These are phyloP conservation scores for Chaetodon trifasciatus DNA, from an alignment of 2,797 vertebrate genomes.

Conservation along the genomic window DNA sequence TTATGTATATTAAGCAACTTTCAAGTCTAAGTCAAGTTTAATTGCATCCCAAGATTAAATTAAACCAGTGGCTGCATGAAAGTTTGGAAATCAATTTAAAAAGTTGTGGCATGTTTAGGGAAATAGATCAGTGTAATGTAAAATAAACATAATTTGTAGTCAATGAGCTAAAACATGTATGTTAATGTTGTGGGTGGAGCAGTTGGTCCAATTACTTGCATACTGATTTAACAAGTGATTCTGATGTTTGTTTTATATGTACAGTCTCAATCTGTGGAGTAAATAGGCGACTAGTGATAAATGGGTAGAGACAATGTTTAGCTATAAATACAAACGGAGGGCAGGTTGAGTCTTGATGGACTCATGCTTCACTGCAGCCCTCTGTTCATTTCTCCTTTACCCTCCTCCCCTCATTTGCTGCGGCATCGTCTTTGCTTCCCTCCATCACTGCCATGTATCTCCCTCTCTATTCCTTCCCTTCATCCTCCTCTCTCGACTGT, in stretches of 20 bases:
- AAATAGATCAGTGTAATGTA: constrained; percentile 5
- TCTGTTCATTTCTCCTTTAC: not conserved
- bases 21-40: constrained; percentile 40
- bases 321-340: not conserved
- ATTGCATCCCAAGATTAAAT: constrained; percentile 40
- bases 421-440: constrained; percentile 1
- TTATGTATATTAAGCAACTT: constrained; percentile 34
- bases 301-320: not conserved
- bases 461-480: constrained; percentile 15
- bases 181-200: not conserved
- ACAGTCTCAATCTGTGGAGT: not conserved
- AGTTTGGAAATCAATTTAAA: constrained; percentile 15
- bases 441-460: constrained; percentile 28
- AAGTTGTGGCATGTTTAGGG: constrained; percentile 8
- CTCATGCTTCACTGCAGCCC: constrained; percentile 4
- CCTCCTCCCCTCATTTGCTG: constrained; percentile 6
- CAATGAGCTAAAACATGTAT: not conserved
- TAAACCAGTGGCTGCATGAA: constrained; percentile 11
- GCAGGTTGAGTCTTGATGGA: not conserved
- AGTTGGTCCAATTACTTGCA: not conserved
- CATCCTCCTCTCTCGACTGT: constrained; percentile 1
- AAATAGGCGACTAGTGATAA: not conserved
- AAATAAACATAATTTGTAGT: constrained; percentile 6
- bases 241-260: not conserved
- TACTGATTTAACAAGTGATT: not conserved